Evolutionary conservation across 1,140 invertebrate species (phyloP).

Genomic region (Olivierus martensii): DNA sequence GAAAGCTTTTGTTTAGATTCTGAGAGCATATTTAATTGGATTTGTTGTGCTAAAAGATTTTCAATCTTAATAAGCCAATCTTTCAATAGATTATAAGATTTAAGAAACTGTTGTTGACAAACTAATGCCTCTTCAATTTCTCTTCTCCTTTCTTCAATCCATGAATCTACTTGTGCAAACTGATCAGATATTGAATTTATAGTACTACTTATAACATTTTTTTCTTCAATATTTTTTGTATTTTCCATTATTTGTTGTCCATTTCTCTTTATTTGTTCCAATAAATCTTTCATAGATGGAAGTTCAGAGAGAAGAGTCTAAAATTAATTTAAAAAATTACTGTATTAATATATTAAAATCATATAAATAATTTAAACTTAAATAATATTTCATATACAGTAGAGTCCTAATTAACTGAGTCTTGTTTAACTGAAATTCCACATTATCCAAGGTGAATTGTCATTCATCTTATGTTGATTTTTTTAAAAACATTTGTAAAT

Average conservation of each 20-base stretch:
- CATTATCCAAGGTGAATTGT: too few relatives aligned
- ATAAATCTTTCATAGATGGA: constrained; percentile 50
- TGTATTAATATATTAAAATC: too few relatives aligned
- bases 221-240: constrained; percentile 58
- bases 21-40: constrained; percentile 44
- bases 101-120: constrained; percentile 70
- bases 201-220: constrained; percentile 55
- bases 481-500: too few relatives aligned
- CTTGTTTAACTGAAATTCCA: too few relatives aligned
- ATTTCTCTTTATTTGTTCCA: constrained; percentile 60
- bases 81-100: constrained; percentile 61
- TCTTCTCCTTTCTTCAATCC: constrained; percentile 65
- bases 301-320: constrained; percentile 64
- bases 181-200: constrained; percentile 59
- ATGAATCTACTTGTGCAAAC: constrained; percentile 52
- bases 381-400: too few relatives aligned
- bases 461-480: too few relatives aligned
- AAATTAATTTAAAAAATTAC: too few relatives aligned
- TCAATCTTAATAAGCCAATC: constrained; percentile 69
- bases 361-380: too few relatives aligned
- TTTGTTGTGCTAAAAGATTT: constrained; percentile 42
- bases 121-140: constrained; percentile 74
- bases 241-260: constrained; percentile 62
- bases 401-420: too few relatives aligned
- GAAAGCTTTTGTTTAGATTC: constrained; percentile 69